These are phyloP conservation scores for Cryptoblepharus egeriae DNA, from an alignment of 2,797 vertebrate species.

Conservation along the genomic window DNA sequence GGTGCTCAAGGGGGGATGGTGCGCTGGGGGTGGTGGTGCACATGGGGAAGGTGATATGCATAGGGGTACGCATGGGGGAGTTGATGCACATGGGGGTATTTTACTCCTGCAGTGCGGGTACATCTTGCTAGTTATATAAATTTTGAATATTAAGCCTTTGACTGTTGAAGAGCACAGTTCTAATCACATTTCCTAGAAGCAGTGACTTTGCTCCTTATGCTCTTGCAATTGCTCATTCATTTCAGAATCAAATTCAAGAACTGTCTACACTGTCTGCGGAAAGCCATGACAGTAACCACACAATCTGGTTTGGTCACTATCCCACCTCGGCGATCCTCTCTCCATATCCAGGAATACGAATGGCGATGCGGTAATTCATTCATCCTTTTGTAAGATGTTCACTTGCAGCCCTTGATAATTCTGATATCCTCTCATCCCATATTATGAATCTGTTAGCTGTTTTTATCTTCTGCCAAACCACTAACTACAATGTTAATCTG, in stretches of 20 bases:
- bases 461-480: conserved; percentile 22
- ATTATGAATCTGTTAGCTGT: neutral
- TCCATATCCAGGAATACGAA: conserved; percentile 86
- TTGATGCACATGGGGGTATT: too few relatives aligned
- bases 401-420: neutral
- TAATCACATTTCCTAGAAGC: too few relatives aligned
- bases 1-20: too few relatives aligned
- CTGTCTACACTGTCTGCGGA: conserved; percentile 83
- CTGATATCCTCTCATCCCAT: neutral
- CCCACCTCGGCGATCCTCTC: conserved; percentile 95
- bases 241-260: conserved; percentile 88
- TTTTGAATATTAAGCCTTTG: too few relatives aligned
- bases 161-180: too few relatives aligned
- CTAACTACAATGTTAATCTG: conserved; percentile 19
- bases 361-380: conserved; percentile 86
- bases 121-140: too few relatives aligned
- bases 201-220: conserved; percentile 5
- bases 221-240: conserved; percentile 32
- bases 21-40: too few relatives aligned
- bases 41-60: too few relatives aligned
- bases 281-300: conserved; percentile 89
- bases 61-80: too few relatives aligned
- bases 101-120: too few relatives aligned
- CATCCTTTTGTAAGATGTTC: neutral
- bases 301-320: conserved; percentile 97